Evolutionary conservation across 92 coral and sea anemone species (phyloP).

Genomic region (Palythoa grandis): DNA sequence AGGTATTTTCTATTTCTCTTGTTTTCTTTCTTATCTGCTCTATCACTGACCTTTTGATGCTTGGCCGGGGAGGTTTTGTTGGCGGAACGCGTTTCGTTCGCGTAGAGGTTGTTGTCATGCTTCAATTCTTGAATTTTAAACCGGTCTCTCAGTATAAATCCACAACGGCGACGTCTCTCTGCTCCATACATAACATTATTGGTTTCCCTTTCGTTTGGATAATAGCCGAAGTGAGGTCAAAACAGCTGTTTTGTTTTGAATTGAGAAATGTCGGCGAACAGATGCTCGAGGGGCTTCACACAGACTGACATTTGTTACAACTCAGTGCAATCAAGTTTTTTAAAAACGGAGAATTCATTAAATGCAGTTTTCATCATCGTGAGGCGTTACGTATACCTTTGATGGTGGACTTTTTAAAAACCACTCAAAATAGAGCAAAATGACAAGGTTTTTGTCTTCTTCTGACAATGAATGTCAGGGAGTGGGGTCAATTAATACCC

Average conservation of each 20-base stretch:
- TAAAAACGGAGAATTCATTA: conserved; percentile 30
- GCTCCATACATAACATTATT: not conserved
- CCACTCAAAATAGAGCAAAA: not conserved
- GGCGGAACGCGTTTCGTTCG: conserved; percentile 13
- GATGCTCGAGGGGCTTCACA: not conserved
- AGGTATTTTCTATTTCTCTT: not conserved
- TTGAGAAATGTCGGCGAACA: not conserved
- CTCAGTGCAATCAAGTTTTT: not conserved
- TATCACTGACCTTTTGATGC: conserved; percentile 38
- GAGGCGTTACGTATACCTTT: not conserved
- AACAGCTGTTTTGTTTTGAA: conserved; percentile 30
- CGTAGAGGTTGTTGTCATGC: conserved; percentile 16
- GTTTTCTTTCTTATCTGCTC: not conserved
- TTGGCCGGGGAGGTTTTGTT: conserved; percentile 34
- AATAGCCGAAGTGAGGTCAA: not conserved
- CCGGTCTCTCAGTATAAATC: not conserved
- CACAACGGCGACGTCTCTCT: not conserved
- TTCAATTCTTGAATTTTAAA: not conserved
- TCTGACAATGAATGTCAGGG: not conserved
- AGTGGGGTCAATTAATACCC: not conserved
- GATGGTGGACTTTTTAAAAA: not conserved
- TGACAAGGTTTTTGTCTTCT: not conserved
- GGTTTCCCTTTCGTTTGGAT: not conserved
- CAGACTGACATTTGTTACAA: conserved; percentile 12
- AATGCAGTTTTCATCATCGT: conserved; percentile 2